Base-by-base conservation (phyloP, 1,140 invertebrate genomes). In the Zaprionus lachaisei region DNA sequence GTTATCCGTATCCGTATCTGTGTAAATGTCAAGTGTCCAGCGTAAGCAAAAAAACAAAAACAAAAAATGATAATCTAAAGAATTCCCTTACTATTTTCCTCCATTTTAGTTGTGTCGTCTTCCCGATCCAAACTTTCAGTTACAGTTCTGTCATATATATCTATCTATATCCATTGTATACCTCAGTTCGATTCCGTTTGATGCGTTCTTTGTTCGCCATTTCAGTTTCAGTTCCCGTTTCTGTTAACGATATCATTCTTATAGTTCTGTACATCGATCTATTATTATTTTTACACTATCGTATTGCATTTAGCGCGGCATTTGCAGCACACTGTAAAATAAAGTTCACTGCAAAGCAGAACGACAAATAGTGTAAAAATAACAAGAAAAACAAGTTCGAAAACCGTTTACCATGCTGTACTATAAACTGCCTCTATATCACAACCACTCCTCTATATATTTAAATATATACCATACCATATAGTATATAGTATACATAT, bases 21-120 rank as follows among this genome's bases (percentile, higher is more conserved):
- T 85, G 83, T 83, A 80, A 83, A 80, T 86, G 80, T 87, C 83
- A 83, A 86, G 80, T 78, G 83, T 86, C 61, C 61, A 76, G 73
- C 73, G 73, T 76, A 76, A 76, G 68, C 28, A 55, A 56, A 41
- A 41, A 65, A 77, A 84, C 62, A 72, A 57, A 68, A 66, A 76
- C 55, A 41, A 57, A 54, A 55, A 65, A 64, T 51, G n/a, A 68
- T 22, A 72, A 62, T 47, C n/a, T 3, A 22, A 63, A 38, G 14
- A 24, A 55, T 44, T 28, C 41, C 14, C 41, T 5, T 34, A 51
- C 20, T 12, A 51, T 51, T 22, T 24, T 5, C 12, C 47, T 2
- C n/a, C 22, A 24, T 51, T 51, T 51, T 51, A 24, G 47, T 51
- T 51, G 17, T 51, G 17, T 24, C 47, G 47, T 51, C 61, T 62